Base-by-base conservation (phyloP, 2,888 invertebrate species). In the Catocala nupta region DNA sequence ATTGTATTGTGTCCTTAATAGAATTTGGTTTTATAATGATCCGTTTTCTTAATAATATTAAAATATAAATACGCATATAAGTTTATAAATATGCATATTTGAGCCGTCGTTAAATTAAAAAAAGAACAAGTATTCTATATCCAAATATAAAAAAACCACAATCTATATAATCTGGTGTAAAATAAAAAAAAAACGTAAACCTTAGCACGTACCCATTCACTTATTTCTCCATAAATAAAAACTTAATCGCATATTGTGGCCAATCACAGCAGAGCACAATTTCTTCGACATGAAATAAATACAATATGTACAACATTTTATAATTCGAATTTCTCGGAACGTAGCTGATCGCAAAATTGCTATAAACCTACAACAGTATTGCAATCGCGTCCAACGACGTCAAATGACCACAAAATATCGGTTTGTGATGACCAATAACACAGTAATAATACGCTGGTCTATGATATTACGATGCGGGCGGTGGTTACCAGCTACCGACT, bases 391-490 rank as follows among this genome's bases (percentile, higher is more conserved):
- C 56, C 59, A 60, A 63, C 73, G 59, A 75, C 80, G 77, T 75
- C 79, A 82, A 86, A 87, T 85, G 83, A 85, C 85, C 81, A 81
- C 86, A 87, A 86, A 87, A 82, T 86, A 84, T 86, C 81, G 81
- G 82, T 76, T 80, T 75, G 75, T 76, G 72, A 81, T 78, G 73
- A 73, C 81, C 84, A 84, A 87, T 85, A 85, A 82, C 71, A 59
- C 70, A 74, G 72, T 83, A 77, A 79, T 81, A 78, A 76, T 63
- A 74, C 55, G 55, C 58, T 65, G 50, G 63, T 71, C 70, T 71
- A 73, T 71, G 71, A 70, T 70, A 78, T 78, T 76, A 76, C 43
- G 62, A 75, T 77, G 68, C 73, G 73, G 67, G 70, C 63, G 59
- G 70, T 77, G 68, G 71, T 81, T 78, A 73, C 61, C 59, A 5